These are phyloP conservation scores for Psophia crepitans DNA, from an alignment of 2,113 vertebrate species.

Conservation along the genomic window DNA sequence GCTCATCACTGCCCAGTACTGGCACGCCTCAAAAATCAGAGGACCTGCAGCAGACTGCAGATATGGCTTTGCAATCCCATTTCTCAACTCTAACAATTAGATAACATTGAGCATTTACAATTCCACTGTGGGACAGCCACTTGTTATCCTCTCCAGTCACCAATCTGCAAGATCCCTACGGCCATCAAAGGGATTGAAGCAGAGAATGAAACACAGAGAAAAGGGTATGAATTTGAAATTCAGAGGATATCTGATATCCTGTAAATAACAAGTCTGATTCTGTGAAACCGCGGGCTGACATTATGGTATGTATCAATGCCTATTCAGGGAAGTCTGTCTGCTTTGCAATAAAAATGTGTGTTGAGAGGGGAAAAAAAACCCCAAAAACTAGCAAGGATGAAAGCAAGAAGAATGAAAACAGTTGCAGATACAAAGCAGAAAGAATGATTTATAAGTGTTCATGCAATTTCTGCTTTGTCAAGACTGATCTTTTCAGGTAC, in stretches of 20 bases:
- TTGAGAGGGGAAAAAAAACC: neutral
- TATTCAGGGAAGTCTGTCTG: slow-evolving; percentile 7
- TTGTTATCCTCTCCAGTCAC: neutral
- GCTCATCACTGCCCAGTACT: neutral
- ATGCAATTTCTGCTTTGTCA: slow-evolving; percentile 42
- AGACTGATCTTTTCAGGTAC: slow-evolving; percentile 44
- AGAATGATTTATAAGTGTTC: slow-evolving; percentile 39
- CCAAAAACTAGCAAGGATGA: neutral
- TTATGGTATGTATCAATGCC: slow-evolving; percentile 28
- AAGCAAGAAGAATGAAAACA: slow-evolving; percentile 41
- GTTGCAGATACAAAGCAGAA: slow-evolving; percentile 31
- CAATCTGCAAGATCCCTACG: neutral
- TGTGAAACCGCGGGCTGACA: slow-evolving; percentile 7
- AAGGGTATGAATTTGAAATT: slow-evolving; percentile 7
- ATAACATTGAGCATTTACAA: neutral
- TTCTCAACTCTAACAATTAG: neutral
- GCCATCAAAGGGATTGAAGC: neutral
- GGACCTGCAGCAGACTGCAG: neutral
- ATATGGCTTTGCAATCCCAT: neutral
- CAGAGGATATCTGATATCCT: slow-evolving; percentile 4
- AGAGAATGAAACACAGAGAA: neutral
- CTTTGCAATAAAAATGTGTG: slow-evolving; percentile 29
- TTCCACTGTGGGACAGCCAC: neutral
- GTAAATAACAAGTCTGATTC: slow-evolving; percentile 38
- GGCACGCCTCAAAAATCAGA: neutral